Conservation (phyloP, 2,888 invertebrate genomes). For the Sinopyrophorus schimmeli region DNA sequence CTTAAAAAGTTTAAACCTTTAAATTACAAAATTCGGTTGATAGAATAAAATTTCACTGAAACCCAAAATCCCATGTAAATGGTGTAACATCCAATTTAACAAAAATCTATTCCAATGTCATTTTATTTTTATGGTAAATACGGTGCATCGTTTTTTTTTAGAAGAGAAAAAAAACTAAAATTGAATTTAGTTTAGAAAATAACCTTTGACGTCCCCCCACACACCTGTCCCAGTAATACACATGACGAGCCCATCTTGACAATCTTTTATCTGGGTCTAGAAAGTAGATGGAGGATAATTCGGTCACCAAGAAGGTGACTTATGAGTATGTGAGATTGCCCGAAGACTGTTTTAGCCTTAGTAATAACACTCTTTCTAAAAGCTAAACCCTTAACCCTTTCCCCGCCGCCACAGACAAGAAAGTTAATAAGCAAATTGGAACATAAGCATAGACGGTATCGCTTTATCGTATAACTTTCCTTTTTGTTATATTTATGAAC, state of each 20-base stretch:
- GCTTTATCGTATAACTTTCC: slow-evolving; percentile 24
- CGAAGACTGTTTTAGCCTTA: slow-evolving; percentile 18
- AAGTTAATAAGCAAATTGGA: slow-evolving; percentile 27
- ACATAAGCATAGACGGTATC: slow-evolving; percentile 18
- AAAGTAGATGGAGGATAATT: slow-evolving; percentile 41
- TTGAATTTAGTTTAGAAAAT: no score
- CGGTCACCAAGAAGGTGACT: slow-evolving; percentile 40
- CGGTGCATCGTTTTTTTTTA: no score
- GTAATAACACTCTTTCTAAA: slow-evolving; percentile 13
- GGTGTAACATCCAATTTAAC: no score
- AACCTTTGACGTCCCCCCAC: slow-evolving; percentile 36
- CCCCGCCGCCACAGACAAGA: slow-evolving; percentile 12
- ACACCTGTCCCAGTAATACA: slow-evolving; percentile 37
- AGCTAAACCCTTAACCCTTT: no score
- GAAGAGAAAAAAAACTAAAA: no score
- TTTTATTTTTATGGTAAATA: no score
- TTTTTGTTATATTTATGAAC: slow-evolving; percentile 27
- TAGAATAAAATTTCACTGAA: no score
- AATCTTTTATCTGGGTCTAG: slow-evolving; percentile 38
- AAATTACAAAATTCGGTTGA: no score
- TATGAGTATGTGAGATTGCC: slow-evolving; percentile 35
- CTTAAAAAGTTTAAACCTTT: no score
- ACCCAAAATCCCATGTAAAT: no score
- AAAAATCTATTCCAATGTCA: no score
- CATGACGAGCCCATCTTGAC: slow-evolving; percentile 36